Evolutionary conservation across 2,113 vertebrate genomes (phyloP).

Genomic region (Anseranas semipalmata): DNA sequence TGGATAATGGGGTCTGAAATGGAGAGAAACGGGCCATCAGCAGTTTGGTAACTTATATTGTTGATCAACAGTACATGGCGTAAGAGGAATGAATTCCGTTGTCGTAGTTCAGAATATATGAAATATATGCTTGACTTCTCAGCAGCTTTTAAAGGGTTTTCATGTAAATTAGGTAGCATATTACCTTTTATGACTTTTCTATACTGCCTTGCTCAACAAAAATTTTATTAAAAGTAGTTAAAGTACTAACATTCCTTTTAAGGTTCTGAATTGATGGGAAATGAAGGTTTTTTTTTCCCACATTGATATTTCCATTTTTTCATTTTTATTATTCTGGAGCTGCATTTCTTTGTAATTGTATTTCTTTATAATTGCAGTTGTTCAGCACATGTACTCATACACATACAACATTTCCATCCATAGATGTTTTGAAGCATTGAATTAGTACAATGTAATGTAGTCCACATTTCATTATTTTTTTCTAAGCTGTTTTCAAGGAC

Average conservation of each 20-base stretch:
- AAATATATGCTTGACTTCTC: background rate
- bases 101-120: background rate
- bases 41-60: background rate
- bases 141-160: conserved; percentile 11
- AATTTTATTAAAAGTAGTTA: background rate
- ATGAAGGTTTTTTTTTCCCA: background rate
- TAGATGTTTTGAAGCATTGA: background rate
- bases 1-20: background rate
- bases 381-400: background rate
- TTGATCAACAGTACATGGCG: conserved; percentile 17
- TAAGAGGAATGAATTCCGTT: background rate
- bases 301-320: background rate
- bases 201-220: background rate
- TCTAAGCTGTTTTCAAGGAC: background rate
- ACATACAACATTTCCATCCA: background rate
- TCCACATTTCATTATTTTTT: background rate
- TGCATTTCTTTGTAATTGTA: background rate
- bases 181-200: background rate
- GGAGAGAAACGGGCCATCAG: background rate
- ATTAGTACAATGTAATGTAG: background rate
- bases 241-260: background rate
- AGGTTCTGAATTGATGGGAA: background rate
- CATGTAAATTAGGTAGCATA: conserved; percentile 4
- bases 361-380: background rate
- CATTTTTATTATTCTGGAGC: background rate